Evolutionary conservation across 2,113 vertebrate genomes (phyloP).

Genomic region (Channa argus): DNA sequence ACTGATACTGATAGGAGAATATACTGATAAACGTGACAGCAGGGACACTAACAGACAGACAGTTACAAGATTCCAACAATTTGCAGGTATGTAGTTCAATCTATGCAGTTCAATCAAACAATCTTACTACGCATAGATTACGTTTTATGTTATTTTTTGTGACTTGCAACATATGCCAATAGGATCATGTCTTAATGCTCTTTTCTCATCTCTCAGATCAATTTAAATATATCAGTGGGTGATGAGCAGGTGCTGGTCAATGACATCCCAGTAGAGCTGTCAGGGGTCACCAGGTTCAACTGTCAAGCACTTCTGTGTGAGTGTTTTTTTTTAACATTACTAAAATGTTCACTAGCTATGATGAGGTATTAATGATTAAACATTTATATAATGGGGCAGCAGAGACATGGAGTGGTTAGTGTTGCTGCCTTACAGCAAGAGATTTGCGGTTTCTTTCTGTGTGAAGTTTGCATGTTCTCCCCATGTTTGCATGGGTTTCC

Average conservation of each 20-base stretch:
- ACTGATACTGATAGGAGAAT: constrained; percentile 81
- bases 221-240: constrained; percentile 78
- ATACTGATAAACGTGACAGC: constrained; percentile 87
- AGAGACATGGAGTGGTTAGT: too few species aligned
- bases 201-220: constrained; percentile 67
- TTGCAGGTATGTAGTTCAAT: constrained; percentile 83
- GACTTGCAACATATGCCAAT: too few species aligned
- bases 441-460: too few species aligned
- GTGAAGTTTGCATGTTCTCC: too few species aligned
- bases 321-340: constrained; percentile 71
- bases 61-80: constrained; percentile 79
- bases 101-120: too few species aligned
- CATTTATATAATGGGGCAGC: too few species aligned
- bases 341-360: background rate
- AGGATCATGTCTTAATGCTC: background rate
- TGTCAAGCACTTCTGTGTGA: constrained; percentile 90
- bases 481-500: too few species aligned
- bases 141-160: too few species aligned
- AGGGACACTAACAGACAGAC: constrained; percentile 68
- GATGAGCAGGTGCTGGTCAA: constrained; percentile 90
- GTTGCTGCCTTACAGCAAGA: too few species aligned
- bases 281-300: constrained; percentile 88
- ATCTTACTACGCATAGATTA: too few species aligned
- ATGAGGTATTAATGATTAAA: background rate
- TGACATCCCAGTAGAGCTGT: constrained; percentile 88